Conservation (phyloP, 2,113 vertebrate genomes). For the Myodes glareolus region DNA sequence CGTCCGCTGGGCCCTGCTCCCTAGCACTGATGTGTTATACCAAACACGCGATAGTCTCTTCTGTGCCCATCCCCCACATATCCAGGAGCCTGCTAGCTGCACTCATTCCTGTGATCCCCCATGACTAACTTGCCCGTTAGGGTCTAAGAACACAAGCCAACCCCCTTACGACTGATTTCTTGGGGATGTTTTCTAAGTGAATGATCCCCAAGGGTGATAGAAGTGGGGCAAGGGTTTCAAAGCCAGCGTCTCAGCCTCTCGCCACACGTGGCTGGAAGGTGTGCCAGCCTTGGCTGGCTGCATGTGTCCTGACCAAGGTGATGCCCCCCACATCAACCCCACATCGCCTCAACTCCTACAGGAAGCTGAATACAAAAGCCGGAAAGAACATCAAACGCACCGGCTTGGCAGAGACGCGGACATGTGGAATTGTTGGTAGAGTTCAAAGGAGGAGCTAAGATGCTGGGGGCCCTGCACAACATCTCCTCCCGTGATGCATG, state of each 20-base stretch:
- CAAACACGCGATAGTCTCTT: fast-evolving
- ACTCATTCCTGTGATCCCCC: neutral
- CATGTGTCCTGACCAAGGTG: constrained; percentile 77
- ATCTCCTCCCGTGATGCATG: constrained; percentile 68
- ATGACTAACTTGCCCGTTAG: neutral
- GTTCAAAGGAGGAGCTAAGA: constrained; percentile 88
- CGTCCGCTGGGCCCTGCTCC: neutral
- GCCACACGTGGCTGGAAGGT: fast-evolving
- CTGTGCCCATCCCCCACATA: fast-evolving
- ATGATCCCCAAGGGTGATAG: constrained; percentile 68
- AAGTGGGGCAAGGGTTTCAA: neutral
- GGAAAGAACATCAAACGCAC: constrained; percentile 90
- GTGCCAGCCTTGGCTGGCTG: neutral
- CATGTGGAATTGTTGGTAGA: constrained; percentile 84
- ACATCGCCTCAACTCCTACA: constrained; percentile 79
- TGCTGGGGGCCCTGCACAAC: constrained; percentile 79
- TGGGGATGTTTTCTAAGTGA: constrained; percentile 70
- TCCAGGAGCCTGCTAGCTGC: neutral
- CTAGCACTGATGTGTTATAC: fast-evolving
- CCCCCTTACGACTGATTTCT: constrained; percentile 54
- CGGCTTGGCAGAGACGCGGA: constrained; percentile 83
- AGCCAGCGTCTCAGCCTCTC: fast-evolving
- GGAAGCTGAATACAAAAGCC: constrained; percentile 90
- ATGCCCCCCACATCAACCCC: constrained; percentile 84
- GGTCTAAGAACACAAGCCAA: neutral